These are phyloP conservation scores for Cryptus viduatorius DNA, from an alignment of 2,888 invertebrate genomes.

Conservation along the genomic window DNA sequence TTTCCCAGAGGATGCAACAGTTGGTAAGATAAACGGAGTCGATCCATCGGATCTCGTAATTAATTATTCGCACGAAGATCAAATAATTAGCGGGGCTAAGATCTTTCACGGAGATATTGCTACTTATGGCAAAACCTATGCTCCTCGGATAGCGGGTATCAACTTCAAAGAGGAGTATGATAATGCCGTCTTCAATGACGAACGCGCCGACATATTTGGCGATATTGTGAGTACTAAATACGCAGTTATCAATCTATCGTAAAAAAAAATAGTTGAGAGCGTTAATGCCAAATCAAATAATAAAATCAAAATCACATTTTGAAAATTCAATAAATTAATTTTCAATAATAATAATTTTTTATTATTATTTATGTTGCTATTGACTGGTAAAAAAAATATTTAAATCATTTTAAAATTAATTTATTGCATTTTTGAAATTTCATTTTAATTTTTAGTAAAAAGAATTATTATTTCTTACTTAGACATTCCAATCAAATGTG, in stretches of 20 bases:
- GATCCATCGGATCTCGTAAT: constrained; percentile 72
- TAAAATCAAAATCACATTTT: too few relatives aligned
- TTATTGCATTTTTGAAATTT: too few relatives aligned
- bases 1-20: constrained; percentile 67
- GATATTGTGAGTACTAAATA: constrained; percentile 73
- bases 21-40: constrained; percentile 74
- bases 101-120: constrained; percentile 70
- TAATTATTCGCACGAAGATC: constrained; percentile 63
- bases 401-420: too few relatives aligned
- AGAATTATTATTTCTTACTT: background rate
- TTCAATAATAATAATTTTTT: too few relatives aligned
- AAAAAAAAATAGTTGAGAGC: too few relatives aligned
- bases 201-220: constrained; percentile 75
- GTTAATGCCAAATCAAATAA: too few relatives aligned
- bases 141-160: constrained; percentile 69
- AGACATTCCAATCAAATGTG: constrained; percentile 74
- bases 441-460: background rate
- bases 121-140: constrained; percentile 70
- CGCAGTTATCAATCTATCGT: background rate
- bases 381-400: too few relatives aligned
- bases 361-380: too few relatives aligned
- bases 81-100: constrained; percentile 71
- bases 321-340: too few relatives aligned
- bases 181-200: constrained; percentile 71
- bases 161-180: constrained; percentile 68